A percentile compares a stretch with the other conserved stretches of the same genome.
phyloP scores from a whole-genome alignment of 2,888 invertebrate species.

The Drosophila testacea region DNA sequence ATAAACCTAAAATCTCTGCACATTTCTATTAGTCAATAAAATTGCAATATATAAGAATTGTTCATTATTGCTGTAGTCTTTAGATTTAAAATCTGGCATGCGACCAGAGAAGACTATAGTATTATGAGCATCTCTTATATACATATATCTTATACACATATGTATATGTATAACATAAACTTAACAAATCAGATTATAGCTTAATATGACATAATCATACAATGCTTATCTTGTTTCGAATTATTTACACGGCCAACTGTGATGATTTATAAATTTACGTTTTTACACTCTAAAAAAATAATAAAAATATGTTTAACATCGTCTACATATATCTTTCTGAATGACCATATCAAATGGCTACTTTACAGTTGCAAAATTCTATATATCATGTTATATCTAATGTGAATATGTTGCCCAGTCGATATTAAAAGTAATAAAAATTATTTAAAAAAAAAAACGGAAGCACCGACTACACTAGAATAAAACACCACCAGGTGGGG shows the following conservation, averaged over 20 bases:
- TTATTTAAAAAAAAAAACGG: conserved; percentile 40
- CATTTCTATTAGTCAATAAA: conserved; percentile 6
- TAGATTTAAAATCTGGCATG: conserved; percentile 12
- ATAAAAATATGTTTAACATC: conserved; percentile 7
- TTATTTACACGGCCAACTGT: conserved; percentile 50
- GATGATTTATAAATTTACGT: conserved; percentile 24
- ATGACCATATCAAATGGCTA: conserved; percentile 43
- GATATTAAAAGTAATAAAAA: conserved; percentile 33
- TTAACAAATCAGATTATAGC: conserved; percentile 43
- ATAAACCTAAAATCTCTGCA: not conserved
- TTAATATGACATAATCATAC: conserved; percentile 45
- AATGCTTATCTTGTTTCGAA: conserved; percentile 37
- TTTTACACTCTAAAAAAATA: conserved; percentile 24
- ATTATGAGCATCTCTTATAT: conserved; percentile 9
- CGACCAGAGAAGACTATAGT: conserved; percentile 32
- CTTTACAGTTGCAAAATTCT: conserved; percentile 32
- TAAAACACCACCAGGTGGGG: conserved; percentile 7
- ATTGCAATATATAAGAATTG: conserved; percentile 4
- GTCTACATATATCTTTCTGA: conserved; percentile 10
- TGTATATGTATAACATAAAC: conserved; percentile 37
- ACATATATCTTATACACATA: conserved; percentile 5
- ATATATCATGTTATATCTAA: conserved; percentile 34
- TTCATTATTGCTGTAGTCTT: conserved; percentile 10
- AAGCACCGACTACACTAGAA: conserved; percentile 46
- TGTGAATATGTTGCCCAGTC: conserved; percentile 52